These are phyloP conservation scores for Physocephala rufipes DNA, from an alignment of 2,888 invertebrate species.

Conservation along the genomic window DNA sequence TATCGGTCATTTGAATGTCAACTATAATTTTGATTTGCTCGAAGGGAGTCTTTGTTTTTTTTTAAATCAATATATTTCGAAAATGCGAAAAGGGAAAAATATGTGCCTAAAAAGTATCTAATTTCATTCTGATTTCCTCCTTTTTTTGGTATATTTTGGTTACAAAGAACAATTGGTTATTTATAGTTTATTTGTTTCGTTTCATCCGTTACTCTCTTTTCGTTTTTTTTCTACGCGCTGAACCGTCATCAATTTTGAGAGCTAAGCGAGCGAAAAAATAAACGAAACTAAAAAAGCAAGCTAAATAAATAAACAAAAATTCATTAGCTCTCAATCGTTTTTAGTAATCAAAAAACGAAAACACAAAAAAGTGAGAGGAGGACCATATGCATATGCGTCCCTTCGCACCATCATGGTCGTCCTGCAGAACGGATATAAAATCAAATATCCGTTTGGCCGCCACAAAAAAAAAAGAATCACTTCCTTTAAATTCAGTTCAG, in stretches of 20 bases:
- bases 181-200: neutral
- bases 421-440: slow-evolving; percentile 28
- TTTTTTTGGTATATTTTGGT: neutral
- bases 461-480: slow-evolving; percentile 13
- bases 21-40: too few species aligned
- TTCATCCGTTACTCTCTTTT: neutral
- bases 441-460: slow-evolving; percentile 31
- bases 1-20: too few species aligned
- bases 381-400: neutral
- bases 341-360: neutral
- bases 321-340: slow-evolving; percentile 30
- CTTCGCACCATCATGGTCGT: neutral
- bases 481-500: slow-evolving; percentile 9
- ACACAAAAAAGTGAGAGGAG: too few species aligned
- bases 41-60: too few species aligned
- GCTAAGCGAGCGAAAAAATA: neutral
- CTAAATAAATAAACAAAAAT: slow-evolving; percentile 32
- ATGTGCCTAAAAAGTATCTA: too few species aligned
- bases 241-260: neutral
- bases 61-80: too few species aligned
- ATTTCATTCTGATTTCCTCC: neutral
- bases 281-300: too few species aligned
- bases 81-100: too few species aligned
- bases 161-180: neutral
- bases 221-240: neutral